Conservation (phyloP, 64 coral and sea anemone genomes). For the Montipora efflorescens region DNA sequence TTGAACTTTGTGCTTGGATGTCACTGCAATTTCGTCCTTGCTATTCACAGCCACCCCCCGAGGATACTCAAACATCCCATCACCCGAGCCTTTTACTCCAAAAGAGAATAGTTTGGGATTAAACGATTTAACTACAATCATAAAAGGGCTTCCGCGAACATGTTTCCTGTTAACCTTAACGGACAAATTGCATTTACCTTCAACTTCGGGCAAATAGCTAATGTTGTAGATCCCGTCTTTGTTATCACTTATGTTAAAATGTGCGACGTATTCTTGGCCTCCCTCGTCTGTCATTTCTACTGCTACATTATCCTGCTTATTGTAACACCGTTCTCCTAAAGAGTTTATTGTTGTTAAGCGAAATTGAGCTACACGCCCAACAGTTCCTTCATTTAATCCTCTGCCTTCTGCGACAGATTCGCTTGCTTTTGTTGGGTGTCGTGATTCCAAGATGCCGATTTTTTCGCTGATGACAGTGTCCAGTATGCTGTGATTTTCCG, state of each 20-base stretch:
- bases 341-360: neutral
- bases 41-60: neutral
- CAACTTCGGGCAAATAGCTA: slow-evolving; percentile 48
- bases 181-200: neutral
- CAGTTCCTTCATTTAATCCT: slow-evolving; percentile 6
- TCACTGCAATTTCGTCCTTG: slow-evolving; percentile 16
- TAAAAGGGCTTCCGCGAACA: slow-evolving; percentile 11
- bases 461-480: neutral
- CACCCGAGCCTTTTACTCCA: neutral
- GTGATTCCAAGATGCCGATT: neutral
- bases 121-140: neutral
- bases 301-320: neutral
- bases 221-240: slow-evolving; percentile 25
- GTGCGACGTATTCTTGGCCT: neutral
- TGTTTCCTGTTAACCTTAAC: slow-evolving; percentile 43
- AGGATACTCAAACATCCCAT: slow-evolving; percentile 5
- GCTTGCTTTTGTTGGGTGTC: neutral
- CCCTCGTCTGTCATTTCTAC: neutral
- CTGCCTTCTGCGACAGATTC: neutral
- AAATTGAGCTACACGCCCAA: neutral
- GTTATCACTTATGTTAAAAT: neutral
- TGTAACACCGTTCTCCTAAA: neutral
- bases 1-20: neutral
- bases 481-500: neutral
- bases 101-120: neutral